Percentiles rank a stretch among this genome's conserved stretches.
Conservation (phyloP, 2,113 vertebrate genomes). For the Semicossyphus pulcher region DNA sequence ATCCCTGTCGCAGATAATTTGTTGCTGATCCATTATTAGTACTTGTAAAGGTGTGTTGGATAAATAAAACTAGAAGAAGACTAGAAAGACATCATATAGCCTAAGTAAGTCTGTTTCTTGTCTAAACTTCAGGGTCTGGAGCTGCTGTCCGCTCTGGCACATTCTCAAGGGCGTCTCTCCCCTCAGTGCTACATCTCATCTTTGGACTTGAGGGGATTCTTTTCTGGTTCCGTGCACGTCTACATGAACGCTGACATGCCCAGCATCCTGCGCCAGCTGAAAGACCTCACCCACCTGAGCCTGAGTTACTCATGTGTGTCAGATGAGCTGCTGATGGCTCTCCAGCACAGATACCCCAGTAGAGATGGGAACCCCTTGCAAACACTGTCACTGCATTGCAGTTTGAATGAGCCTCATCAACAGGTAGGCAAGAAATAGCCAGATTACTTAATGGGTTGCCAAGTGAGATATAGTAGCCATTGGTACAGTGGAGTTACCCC, state of each 20-base stretch:
- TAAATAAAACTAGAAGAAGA: no score
- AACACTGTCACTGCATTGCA: slow-evolving; percentile 32
- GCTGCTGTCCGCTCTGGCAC: slow-evolving; percentile 27
- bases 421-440: slow-evolving; percentile 15
- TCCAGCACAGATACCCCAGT: slow-evolving; percentile 7
- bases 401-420: slow-evolving; percentile 4
- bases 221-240: background rate
- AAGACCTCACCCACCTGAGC: slow-evolving; percentile 23
- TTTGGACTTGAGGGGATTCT: slow-evolving; percentile 40
- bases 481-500: background rate
- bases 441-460: background rate
- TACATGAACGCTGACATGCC: background rate
- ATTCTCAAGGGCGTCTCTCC: background rate
- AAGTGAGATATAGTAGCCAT: background rate
- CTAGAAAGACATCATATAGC: no score
- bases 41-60: no score
- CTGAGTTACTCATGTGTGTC: slow-evolving; percentile 49
- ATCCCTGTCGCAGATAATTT: no score
- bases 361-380: slow-evolving; percentile 1
- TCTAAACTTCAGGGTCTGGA: slow-evolving; percentile 33
- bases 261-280: background rate
- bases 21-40: no score
- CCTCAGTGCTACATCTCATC: background rate
- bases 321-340: slow-evolving; percentile 23
- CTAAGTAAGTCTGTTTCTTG: background rate